Conservation (phyloP, 92 coral and sea anemone species). For the Parazoanthus darwini region DNA sequence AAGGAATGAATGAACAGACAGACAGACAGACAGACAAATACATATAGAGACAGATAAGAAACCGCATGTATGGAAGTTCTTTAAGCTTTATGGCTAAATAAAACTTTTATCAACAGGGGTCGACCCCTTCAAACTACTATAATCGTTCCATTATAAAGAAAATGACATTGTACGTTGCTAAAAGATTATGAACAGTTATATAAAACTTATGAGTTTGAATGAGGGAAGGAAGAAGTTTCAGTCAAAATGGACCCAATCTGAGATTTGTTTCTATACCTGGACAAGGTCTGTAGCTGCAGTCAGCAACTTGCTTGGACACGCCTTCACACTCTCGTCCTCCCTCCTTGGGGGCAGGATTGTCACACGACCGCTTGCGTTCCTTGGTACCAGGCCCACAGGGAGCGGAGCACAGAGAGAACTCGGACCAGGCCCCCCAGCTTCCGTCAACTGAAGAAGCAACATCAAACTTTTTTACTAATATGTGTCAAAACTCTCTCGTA, state of each 20-base stretch:
- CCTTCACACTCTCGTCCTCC: slow-evolving; percentile 90
- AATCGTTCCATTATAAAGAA: too few relatives aligned
- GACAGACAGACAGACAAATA: not conserved
- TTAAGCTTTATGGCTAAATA: too few relatives aligned
- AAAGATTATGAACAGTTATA: too few relatives aligned
- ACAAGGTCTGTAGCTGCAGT: slow-evolving; percentile 84
- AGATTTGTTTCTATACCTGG: slow-evolving; percentile 61
- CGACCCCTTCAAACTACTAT: too few relatives aligned
- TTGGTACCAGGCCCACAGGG: slow-evolving; percentile 82
- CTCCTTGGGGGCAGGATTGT: slow-evolving; percentile 68
- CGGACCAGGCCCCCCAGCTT: slow-evolving; percentile 84
- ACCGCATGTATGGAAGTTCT: not conserved
- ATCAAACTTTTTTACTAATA: not conserved
- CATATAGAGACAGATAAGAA: not conserved
- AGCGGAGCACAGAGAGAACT: slow-evolving; percentile 75
- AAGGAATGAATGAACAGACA: not conserved
- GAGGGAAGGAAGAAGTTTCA: not conserved
- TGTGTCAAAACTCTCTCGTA: not conserved
- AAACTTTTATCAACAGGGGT: too few relatives aligned
- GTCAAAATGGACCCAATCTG: too few relatives aligned
- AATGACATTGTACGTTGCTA: not conserved
- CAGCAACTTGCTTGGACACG: slow-evolving; percentile 76
- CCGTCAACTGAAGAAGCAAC: slow-evolving; percentile 64
- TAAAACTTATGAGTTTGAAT: not conserved
- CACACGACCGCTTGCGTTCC: slow-evolving; percentile 71